Evolutionary conservation across 2,113 vertebrate genomes (phyloP).

Genomic region (Coturnix japonica): DNA sequence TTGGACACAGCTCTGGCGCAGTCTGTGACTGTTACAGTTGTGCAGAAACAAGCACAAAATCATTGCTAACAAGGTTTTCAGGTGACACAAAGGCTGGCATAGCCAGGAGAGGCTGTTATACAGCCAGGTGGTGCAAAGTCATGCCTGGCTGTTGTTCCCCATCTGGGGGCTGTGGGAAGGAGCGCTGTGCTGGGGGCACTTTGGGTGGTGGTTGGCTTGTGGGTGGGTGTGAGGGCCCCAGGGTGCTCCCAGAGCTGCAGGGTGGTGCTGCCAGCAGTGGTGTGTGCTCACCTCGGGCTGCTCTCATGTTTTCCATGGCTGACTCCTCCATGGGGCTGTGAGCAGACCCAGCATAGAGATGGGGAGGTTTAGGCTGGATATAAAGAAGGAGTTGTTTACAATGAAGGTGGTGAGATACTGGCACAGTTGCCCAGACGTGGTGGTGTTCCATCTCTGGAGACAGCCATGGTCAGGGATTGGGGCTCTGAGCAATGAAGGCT

Average conservation of each 20-base stretch:
- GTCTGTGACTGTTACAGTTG: fast-evolving
- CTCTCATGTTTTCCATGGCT: neutral
- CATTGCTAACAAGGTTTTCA: neutral
- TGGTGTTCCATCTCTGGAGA: no score
- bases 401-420: no score
- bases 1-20: fast-evolving
- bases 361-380: no score
- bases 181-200: fast-evolving
- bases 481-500: no score
- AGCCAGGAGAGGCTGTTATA: neutral
- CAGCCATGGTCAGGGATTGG: no score
- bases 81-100: neutral
- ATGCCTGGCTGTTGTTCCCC: neutral
- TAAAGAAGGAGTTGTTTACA: no score
- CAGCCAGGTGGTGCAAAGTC: neutral
- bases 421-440: no score
- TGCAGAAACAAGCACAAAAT: neutral
- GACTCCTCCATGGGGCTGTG: neutral
- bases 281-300: fast-evolving
- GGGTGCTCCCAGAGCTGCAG: neutral
- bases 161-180: fast-evolving
- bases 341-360: neutral
- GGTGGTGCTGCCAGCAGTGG: neutral
- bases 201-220: fast-evolving
- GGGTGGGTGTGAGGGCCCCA: fast-evolving